phyloP scores from a whole-genome alignment of 2,797 vertebrate species.

The Synanceia verrucosa region DNA sequence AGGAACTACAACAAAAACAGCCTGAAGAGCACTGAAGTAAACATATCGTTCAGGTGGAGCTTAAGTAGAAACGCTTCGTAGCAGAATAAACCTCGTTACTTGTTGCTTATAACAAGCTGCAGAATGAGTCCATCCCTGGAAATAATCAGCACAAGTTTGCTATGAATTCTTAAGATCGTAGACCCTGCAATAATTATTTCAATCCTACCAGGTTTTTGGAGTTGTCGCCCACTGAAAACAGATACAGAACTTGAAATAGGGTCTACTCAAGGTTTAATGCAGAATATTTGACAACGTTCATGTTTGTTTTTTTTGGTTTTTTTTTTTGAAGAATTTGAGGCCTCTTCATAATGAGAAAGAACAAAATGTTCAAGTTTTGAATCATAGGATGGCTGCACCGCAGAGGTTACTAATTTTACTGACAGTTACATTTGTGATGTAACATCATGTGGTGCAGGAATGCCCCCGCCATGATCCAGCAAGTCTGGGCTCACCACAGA shows the following conservation, averaged over 20 bases:
- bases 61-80: neutral
- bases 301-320: too few species aligned
- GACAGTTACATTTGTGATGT: neutral
- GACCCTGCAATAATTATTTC: neutral
- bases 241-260: neutral
- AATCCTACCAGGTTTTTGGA: neutral
- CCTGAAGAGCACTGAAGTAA: neutral
- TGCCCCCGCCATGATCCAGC: neutral
- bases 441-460: neutral
- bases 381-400: conserved; percentile 2
- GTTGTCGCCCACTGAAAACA: neutral
- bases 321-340: too few species aligned
- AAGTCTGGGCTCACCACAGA: conserved; percentile 3
- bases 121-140: neutral
- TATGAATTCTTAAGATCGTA: neutral
- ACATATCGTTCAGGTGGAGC: neutral
- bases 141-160: too few species aligned
- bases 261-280: too few species aligned
- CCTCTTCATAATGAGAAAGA: neutral
- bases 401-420: neutral
- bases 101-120: neutral
- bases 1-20: neutral
- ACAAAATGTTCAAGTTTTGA: neutral
- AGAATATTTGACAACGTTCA: too few species aligned
- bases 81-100: neutral